Conservation (phyloP, 2,113 vertebrate species). For the Nymphicus hollandicus region DNA sequence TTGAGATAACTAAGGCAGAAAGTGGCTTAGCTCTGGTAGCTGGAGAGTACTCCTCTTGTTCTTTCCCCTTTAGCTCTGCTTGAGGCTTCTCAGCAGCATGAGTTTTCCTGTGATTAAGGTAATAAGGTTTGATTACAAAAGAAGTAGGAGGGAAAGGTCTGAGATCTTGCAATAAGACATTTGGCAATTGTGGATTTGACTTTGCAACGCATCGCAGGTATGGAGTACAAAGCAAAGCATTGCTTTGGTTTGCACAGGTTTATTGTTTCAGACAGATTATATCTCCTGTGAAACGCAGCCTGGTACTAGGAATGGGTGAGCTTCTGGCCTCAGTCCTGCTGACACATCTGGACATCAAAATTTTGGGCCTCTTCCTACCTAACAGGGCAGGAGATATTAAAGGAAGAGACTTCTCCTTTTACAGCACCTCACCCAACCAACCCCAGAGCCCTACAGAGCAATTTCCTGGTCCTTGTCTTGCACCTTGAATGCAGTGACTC, state of each 20-base stretch:
- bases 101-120: background rate
- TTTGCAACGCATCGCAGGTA: background rate
- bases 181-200: background rate
- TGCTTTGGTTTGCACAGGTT: constrained; percentile 6
- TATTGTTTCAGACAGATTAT: constrained; percentile 20
- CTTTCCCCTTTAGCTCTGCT: background rate
- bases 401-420: background rate
- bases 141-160: background rate
- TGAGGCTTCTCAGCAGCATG: background rate
- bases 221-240: background rate
- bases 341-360: background rate
- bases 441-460: background rate
- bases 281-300: constrained; percentile 23
- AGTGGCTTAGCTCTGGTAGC: background rate
- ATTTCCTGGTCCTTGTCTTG: background rate
- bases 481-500: background rate
- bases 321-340: background rate
- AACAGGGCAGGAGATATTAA: background rate
- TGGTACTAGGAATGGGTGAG: background rate
- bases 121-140: background rate
- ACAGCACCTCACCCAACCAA: background rate
- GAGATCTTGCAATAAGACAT: background rate
- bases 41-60: background rate
- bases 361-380: background rate
- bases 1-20: background rate